Percentiles rank a stretch among this genome's conserved stretches.
Evolutionary conservation across 2,888 invertebrate species (phyloP).

Genomic region (Chalcosyrphus nemorum): DNA sequence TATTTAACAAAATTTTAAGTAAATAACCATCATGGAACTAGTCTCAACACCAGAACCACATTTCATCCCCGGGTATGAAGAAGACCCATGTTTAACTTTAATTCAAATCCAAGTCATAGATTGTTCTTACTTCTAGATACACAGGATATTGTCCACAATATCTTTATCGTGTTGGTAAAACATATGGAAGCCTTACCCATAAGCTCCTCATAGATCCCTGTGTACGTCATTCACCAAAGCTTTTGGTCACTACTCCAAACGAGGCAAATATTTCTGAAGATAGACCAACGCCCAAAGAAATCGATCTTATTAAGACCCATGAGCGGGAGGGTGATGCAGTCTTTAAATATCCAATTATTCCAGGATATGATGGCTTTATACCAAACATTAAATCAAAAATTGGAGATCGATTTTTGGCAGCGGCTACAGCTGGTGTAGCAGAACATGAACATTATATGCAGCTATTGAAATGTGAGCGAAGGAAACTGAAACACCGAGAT

Average conservation of each 20-base stretch:
- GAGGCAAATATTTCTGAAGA: slow-evolving; percentile 81
- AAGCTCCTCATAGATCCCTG: slow-evolving; percentile 89
- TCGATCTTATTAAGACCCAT: slow-evolving; percentile 86
- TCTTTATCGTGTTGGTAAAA: slow-evolving; percentile 88
- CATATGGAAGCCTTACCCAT: slow-evolving; percentile 89
- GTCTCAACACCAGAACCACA: slow-evolving; percentile 86
- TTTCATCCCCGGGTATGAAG: slow-evolving; percentile 89
- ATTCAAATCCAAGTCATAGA: background rate
- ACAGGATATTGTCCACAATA: slow-evolving; percentile 90
- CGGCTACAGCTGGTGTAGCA: slow-evolving; percentile 88
- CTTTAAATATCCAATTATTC: slow-evolving; percentile 88
- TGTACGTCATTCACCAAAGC: slow-evolving; percentile 87
- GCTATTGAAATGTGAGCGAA: slow-evolving; percentile 83
- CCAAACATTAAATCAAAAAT: slow-evolving; percentile 86
- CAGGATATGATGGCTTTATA: slow-evolving; percentile 87
- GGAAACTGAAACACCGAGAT: slow-evolving; percentile 77
- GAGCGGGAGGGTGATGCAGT: slow-evolving; percentile 86
- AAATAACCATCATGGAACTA: slow-evolving; percentile 75
- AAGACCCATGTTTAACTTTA: background rate
- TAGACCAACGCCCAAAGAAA: slow-evolving; percentile 86
- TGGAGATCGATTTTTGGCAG: slow-evolving; percentile 88
- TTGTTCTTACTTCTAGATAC: slow-evolving; percentile 83
- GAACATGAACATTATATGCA: slow-evolving; percentile 87
- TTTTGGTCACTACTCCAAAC: slow-evolving; percentile 85
- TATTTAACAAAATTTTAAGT: slow-evolving; percentile 44